Conservation (phyloP, 1,140 invertebrate genomes). For the Polypedilum vanderplanki region DNA sequence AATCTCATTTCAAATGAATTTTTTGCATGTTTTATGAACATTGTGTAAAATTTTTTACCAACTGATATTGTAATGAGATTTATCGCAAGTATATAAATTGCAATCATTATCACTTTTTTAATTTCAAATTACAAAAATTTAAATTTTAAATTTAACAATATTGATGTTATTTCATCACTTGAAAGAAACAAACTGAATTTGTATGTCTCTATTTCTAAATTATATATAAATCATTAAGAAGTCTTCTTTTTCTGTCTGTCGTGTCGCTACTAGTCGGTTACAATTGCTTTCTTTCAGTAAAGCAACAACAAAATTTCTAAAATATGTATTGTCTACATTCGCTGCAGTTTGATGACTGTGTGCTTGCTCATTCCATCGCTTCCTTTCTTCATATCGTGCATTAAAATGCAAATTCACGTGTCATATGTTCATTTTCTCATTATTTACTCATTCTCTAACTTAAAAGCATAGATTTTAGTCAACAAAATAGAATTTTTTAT, state of each 20-base stretch:
- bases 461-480: no score
- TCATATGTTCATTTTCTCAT: slow-evolving; percentile 15
- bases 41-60: no score
- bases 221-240: slow-evolving; percentile 27
- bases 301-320: no score
- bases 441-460: not conserved
- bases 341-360: not conserved
- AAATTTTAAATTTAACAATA: no score
- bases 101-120: no score
- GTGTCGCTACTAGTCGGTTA: not conserved
- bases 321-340: no score
- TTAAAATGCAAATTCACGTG: not conserved
- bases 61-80: no score
- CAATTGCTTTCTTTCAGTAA: not conserved
- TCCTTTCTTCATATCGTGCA: not conserved
- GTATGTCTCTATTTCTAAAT: not conserved
- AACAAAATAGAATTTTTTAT: not conserved
- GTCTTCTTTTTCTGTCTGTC: slow-evolving; percentile 18
- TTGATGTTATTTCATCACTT: slow-evolving; percentile 25
- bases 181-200: slow-evolving; percentile 29
- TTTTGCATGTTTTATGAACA: no score
- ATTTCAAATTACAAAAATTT: no score
- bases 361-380: not conserved
- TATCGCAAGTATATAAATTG: no score
- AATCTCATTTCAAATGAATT: no score